Percentiles rank a stretch among this genome's conserved stretches.
Evolutionary conservation across 2,797 vertebrate species (phyloP).

Genomic region (Typhlichthys eigenmanni): DNA sequence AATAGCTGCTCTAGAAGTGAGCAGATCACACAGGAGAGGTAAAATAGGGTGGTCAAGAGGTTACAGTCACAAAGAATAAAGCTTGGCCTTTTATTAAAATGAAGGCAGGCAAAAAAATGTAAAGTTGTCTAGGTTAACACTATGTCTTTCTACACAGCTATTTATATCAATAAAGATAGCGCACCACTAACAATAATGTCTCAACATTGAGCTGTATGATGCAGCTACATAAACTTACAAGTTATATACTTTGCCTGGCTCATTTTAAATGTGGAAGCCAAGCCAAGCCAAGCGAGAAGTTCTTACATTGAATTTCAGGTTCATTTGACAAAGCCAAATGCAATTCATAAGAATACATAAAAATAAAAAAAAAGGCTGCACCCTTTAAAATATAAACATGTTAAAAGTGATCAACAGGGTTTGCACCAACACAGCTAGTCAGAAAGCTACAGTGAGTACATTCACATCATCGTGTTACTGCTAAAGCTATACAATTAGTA

Average conservation of each 20-base stretch:
- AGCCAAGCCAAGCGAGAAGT: conserved; percentile 48
- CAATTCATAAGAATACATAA: conserved; percentile 1
- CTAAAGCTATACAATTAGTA: conserved; percentile 46
- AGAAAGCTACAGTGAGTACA: conserved; percentile 34
- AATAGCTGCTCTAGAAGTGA: conserved; percentile 56
- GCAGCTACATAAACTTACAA: no score
- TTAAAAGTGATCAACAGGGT: conserved; percentile 34
- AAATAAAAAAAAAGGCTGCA: conserved; percentile 39
- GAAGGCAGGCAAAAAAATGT: conserved; percentile 44
- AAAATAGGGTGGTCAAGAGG: conserved; percentile 51
- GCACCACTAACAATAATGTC: no score
- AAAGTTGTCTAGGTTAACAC: background rate
- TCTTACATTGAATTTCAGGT: conserved; percentile 12
- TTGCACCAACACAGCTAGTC: conserved; percentile 16
- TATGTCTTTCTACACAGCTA: no score
- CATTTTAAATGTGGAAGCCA: conserved; percentile 35
- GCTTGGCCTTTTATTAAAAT: conserved; percentile 53
- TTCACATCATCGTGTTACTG: conserved; percentile 2
- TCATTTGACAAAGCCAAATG: conserved; percentile 23
- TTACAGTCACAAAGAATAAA: conserved; percentile 54
- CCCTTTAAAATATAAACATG: conserved; percentile 46
- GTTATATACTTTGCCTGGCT: conserved; percentile 28
- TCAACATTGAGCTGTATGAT: no score
- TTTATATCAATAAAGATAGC: conserved; percentile 6
- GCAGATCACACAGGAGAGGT: conserved; percentile 51